Evolutionary conservation across 2,113 vertebrate species (phyloP).

Genomic region (Melanerpes formicivorus): DNA sequence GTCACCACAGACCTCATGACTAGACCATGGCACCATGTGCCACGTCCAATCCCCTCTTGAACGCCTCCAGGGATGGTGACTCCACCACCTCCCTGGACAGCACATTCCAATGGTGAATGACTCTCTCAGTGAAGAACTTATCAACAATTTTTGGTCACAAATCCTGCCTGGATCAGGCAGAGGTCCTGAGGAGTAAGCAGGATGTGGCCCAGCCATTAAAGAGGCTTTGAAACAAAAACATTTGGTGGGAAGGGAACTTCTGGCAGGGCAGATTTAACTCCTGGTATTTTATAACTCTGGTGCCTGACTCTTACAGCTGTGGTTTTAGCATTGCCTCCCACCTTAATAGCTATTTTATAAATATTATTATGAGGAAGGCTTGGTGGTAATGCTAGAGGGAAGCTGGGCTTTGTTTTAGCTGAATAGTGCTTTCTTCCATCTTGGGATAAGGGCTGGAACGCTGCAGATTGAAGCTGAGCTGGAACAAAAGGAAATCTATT

Average conservation of each 20-base stretch:
- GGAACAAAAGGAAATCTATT: constrained; percentile 63
- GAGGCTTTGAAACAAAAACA: background rate
- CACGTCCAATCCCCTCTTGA: no score
- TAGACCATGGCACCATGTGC: no score
- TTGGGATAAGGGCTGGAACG: constrained; percentile 45
- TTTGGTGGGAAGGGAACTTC: background rate
- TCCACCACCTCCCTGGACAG: no score
- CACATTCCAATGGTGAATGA: no score
- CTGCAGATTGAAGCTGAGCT: constrained; percentile 48
- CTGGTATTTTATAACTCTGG: background rate
- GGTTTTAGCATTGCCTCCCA: constrained; percentile 46
- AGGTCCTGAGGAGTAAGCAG: background rate
- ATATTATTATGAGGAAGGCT: constrained; percentile 58
- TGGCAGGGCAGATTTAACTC: constrained; percentile 18
- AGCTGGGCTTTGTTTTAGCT: constrained; percentile 60
- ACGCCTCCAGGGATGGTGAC: no score
- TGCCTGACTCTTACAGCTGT: constrained; percentile 9
- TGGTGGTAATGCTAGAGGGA: constrained; percentile 47
- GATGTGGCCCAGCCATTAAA: background rate
- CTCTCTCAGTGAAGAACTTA: no score
- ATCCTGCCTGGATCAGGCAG: background rate
- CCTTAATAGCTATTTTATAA: constrained; percentile 66
- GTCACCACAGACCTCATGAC: no score
- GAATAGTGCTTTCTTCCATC: constrained; percentile 37
- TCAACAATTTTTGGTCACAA: no score